Percentiles rank a stretch among this genome's conserved stretches.
phyloP scores from a whole-genome alignment of 2,797 vertebrate species.

The Trematomus bernacchii region DNA sequence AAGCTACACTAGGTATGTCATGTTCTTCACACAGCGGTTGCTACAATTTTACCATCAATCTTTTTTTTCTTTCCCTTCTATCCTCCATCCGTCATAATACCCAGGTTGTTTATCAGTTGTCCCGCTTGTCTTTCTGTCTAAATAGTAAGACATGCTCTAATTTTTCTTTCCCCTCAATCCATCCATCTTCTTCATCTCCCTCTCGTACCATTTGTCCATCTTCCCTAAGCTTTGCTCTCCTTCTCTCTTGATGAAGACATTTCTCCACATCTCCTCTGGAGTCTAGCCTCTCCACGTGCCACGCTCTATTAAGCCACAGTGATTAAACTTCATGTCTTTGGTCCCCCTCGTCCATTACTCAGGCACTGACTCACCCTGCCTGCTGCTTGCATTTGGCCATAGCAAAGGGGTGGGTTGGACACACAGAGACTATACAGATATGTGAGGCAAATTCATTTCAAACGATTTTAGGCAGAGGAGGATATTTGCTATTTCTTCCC shows the following conservation, averaged over 20 bases:
- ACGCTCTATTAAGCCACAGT: constrained; percentile 58
- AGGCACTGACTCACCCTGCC: constrained; percentile 51
- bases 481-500: not conserved
- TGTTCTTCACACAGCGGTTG: not conserved
- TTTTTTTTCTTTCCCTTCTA: not conserved
- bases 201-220: constrained; percentile 6
- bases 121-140: constrained; percentile 3
- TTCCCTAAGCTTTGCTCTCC: constrained; percentile 10
- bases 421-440: constrained; percentile 33
- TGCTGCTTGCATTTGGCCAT: constrained; percentile 23
- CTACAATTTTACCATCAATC: not conserved
- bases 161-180: constrained; percentile 5
- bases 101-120: constrained; percentile 3
- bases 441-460: constrained; percentile 23
- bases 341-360: constrained; percentile 53
- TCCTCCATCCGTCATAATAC: constrained; percentile 8
- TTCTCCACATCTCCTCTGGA: constrained; percentile 20
- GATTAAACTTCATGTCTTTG: constrained; percentile 66
- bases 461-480: not conserved
- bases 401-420: constrained; percentile 23
- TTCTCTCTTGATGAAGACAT: constrained; percentile 39
- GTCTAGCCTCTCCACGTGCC: constrained; percentile 15
- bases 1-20: not conserved
- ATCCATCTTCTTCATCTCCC: not conserved
- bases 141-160: not conserved